Base-by-base conservation (phyloP, 2,113 vertebrate genomes). In the Cyphomyrus discorhynchus region DNA sequence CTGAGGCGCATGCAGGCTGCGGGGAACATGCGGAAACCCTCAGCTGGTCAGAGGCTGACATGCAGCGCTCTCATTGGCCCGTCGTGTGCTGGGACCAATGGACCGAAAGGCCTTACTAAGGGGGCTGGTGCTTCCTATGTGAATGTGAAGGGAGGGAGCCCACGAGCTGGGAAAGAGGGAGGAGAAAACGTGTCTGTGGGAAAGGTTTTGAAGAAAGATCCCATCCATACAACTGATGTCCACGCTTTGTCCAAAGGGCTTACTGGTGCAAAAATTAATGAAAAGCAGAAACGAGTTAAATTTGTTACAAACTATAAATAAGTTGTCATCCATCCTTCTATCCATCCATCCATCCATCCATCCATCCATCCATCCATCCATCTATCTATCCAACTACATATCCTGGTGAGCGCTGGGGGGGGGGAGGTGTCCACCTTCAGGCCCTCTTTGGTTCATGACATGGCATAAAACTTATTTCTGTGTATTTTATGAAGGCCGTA, bases 1-100 rank as follows among this genome's bases (percentile, higher is more conserved):
- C 87, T 95, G 90, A 94, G 83, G 89, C 94, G 93, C 24, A 96
- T 96, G 95, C 95, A 95, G 56, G 95, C 95, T 3, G 90, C 90
- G 2, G 95, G 95, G 2, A 96, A 96, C 92, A 93, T 96, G 8
- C 94, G 96, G 53, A 94, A 92, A 89, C 92, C 93, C 0, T 87
- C 89, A 11, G 90, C 74, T 0, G 45, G 5, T 3, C 49, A 91
- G 58, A 91, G 88, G 89, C 90, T 91, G 35, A 31, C 91, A 39
- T 17, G 82, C n/a, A 8, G 90, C 84, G 19, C 88, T 80, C 91
- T 66, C 0, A 24, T 77, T 86, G 88, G 90, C 45, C 84, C 53
- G 82, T 24, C 13, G 0, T 66, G 56, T 0, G 62, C 85, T 0
- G 66, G 66, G 49, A 3, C 47, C 1, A 45, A 27, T n/a, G 91